Base-by-base conservation (phyloP, 2,797 vertebrate species). In the Sus cebifrons region DNA sequence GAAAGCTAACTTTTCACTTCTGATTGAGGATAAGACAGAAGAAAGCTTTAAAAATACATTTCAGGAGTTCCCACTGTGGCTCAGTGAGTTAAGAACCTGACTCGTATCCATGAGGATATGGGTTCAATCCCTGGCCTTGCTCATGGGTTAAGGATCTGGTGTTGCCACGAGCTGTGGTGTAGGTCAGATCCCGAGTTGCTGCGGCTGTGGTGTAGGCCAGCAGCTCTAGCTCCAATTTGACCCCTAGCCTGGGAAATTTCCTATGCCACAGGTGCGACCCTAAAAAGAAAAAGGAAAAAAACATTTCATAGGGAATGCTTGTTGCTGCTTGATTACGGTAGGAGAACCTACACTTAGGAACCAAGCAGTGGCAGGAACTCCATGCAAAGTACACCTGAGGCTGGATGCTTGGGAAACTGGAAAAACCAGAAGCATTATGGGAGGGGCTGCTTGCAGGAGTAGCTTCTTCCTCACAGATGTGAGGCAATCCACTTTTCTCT, bases 31-130 rank as follows among this genome's bases (percentile, higher is more conserved):
- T 27, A 92, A 32, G 16, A 25, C 56, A 70, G 87, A 91, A 58
- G 78, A 78, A 70, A 60, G 32, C 56, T 82, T 89, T 87, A 29
- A 94, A 84, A 77, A 36, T 36, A 18, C n/a, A 13, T 79, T 71
- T 91, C 18, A 78, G 75, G 44, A 49, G 44, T 49, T 49, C 44
- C 44, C 44, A 49, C 7, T 49, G 44, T 49, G 44, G 44, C 44
- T 49, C 36, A 36, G 36, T 36, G 44, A 49, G 44, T 49, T 49
- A 49, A 49, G 44, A 49, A 49, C 44, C 44, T 49, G 44, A 49
- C 44, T 49, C 1, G 44, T 6, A 49, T 49, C 44, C 44, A 49
- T 49, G 44, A 49, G 44, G 44, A 49, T 49, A 10, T 49, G 44
- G 9, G 44, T 49, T 49, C 44, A 49, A 49, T 49, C 44, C 44